Conservation (phyloP, 2,113 vertebrate species). For the Sapajus apella region DNA sequence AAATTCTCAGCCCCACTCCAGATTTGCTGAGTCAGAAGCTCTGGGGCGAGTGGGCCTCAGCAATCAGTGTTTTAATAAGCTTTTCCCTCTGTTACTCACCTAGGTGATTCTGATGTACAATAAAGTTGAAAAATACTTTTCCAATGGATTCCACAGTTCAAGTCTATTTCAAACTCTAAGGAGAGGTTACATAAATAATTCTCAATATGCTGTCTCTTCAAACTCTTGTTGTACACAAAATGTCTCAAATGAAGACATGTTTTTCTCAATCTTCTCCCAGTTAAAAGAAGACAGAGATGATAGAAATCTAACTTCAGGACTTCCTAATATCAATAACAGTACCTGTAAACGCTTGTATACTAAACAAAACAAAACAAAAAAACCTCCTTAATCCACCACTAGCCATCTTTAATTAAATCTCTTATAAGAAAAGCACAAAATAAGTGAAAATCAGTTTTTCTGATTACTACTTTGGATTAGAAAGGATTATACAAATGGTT, state of each 20-base stretch:
- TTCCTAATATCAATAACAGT: not conserved
- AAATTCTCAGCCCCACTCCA: not conserved
- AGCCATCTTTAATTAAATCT: not conserved
- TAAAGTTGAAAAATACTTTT: not conserved
- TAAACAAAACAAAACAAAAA: not conserved
- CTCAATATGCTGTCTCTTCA: not conserved
- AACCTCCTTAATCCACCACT: not conserved
- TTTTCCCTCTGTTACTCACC: accelerated
- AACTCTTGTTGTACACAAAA: not conserved
- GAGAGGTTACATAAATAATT: not conserved
- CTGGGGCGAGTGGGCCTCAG: not conserved
- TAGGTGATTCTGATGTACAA: not conserved
- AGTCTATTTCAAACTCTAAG: not conserved
- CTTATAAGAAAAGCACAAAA: not conserved
- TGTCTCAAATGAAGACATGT: not conserved
- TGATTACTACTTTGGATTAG: not conserved
- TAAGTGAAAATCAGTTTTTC: not conserved
- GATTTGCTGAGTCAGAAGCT: not conserved
- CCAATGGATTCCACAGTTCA: not conserved
- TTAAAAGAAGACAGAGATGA: not conserved
- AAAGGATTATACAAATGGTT: not conserved
- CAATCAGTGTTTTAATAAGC: not conserved
- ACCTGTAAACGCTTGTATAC: not conserved
- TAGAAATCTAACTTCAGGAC: not conserved
- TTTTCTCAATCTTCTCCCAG: not conserved